Base-by-base conservation (phyloP, 2,113 vertebrate genomes). In the Forbesichthys agassizii region DNA sequence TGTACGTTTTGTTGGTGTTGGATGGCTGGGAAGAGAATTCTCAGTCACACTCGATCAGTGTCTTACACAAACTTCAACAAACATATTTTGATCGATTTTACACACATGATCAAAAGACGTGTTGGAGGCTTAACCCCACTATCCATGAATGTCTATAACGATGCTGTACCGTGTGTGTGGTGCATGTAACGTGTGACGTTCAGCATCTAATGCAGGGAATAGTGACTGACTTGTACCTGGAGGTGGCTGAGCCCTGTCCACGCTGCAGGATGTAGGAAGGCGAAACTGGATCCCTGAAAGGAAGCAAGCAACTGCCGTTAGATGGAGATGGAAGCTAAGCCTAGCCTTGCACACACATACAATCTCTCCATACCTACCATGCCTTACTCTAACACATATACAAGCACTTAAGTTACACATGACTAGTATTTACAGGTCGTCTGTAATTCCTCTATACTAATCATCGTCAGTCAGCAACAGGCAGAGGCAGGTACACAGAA, bases 221-320 rank as follows among this genome's bases (percentile, higher is more conserved):
- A 61, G 57, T 27, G 49, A 55, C 4, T 10, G 64, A 58, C 33
- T 11, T 66, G 71, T 92, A 93, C 92, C 92, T 92, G 92, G 88
- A 74, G 88, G 87, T 55, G 90, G 87, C 27, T 93, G 91, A 78
- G 90, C 87, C 46, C 92, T 91, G 80, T 93, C 93, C 79, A 88
- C 90, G 47, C 87, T 88, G 87, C 93, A 93, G 68, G 92, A 88
- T 84, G 93, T 88, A 71, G 93, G 93, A 79, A 93, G 91, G 81
- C 93, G 93, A 86, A 93, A 93, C 88, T 93, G 93, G 91, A 93
- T 93, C 86, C 93, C 93, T 93, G 88, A 62, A 89, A 91, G 36
- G 79, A 73, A 89, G 83, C 69, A 90, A 85, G 85, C 68, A 48
- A 55, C 68, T 71, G 1, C 59, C 64, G 82, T 93, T 89, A 93